These are phyloP conservation scores for Coracias cyanogaster DNA, from an alignment of 2,797 vertebrate genomes.

Conservation along the genomic window DNA sequence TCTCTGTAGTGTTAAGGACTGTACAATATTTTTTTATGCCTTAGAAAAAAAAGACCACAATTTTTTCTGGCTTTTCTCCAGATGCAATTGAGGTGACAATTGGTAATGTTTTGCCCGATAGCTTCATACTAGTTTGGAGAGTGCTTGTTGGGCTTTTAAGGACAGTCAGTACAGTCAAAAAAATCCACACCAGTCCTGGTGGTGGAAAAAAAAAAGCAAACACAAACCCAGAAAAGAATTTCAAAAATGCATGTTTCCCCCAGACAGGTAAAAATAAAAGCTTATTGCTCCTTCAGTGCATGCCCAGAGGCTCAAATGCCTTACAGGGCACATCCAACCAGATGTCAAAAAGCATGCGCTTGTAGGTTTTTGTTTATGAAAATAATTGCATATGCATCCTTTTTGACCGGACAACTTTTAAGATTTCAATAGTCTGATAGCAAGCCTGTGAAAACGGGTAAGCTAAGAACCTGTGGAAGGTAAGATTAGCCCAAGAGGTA, in stretches of 20 bases:
- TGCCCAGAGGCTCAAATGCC: not conserved
- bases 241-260: not conserved
- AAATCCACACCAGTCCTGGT: not conserved
- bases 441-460: not conserved
- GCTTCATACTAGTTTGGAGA: not conserved
- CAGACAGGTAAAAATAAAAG: not conserved
- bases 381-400: not conserved
- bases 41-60: not conserved
- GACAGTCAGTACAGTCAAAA: not conserved
- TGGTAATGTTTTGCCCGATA: slow-evolving; percentile 4
- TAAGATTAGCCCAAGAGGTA: not conserved
- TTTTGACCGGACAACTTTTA: not conserved
- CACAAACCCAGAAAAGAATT: not conserved
- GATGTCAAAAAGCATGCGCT: not conserved
- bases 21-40: not conserved
- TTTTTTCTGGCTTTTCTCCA: slow-evolving; percentile 12
- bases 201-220: not conserved
- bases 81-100: not conserved
- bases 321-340: not conserved
- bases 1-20: slow-evolving; percentile 30
- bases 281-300: not conserved
- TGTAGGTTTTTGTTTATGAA: not conserved
- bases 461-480: not conserved
- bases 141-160: not conserved
- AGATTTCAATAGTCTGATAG: not conserved